These are phyloP conservation scores for Orchesella flavescens DNA, from an alignment of 2,888 invertebrate genomes.

Conservation along the genomic window DNA sequence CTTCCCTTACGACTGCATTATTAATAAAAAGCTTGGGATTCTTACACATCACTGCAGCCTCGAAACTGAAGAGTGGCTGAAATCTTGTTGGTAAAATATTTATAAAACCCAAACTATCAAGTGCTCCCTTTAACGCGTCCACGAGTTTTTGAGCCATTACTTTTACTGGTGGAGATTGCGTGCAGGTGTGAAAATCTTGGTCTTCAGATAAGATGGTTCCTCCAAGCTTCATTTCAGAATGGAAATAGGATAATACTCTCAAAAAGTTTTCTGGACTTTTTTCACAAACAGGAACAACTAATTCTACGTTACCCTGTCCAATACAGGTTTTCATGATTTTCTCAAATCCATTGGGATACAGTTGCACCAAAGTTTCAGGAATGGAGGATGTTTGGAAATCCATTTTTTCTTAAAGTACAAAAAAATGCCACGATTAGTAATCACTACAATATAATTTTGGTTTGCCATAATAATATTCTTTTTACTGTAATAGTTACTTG, in stretches of 20 bases:
- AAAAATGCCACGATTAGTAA: neutral
- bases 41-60: neutral
- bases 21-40: neutral
- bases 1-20: neutral
- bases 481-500: neutral
- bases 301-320: neutral
- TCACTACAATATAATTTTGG: neutral
- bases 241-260: neutral
- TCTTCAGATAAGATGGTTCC: conserved; percentile 10
- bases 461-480: neutral
- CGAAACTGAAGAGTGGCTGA: conserved; percentile 37
- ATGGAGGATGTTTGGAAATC: conserved; percentile 22
- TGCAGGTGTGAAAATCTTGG: conserved; percentile 20
- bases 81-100: conserved; percentile 5
- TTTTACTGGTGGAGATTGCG: neutral
- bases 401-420: conserved; percentile 26
- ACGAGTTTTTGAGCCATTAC: neutral
- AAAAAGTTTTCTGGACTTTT: conserved; percentile 24
- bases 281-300: conserved; percentile 40
- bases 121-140: neutral
- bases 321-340: neutral
- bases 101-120: neutral
- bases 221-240: neutral
- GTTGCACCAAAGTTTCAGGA: conserved; percentile 26
- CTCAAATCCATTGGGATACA: conserved; percentile 34